These are phyloP conservation scores for Drosophila mettleri DNA, from an alignment of 2,888 invertebrate species.

Conservation along the genomic window DNA sequence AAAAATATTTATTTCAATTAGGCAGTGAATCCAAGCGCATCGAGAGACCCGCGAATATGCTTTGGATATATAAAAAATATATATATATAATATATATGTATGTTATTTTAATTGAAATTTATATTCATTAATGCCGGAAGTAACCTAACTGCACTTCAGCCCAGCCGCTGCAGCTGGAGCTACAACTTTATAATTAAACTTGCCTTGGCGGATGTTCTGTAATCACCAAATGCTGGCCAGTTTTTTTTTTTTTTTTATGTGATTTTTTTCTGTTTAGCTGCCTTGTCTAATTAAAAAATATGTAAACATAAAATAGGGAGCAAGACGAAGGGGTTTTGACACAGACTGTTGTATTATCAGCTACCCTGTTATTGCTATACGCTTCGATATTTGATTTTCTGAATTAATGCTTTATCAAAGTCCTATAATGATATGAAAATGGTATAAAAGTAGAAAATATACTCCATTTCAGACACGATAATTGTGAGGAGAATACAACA, in stretches of 20 bases:
- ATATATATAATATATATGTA: constrained; percentile 8
- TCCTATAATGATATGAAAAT: too few relatives aligned
- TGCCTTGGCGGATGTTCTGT: constrained; percentile 16
- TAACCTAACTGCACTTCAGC: constrained; percentile 67
- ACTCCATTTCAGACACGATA: too few relatives aligned
- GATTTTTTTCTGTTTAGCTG: not conserved
- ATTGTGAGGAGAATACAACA: too few relatives aligned
- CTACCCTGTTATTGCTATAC: not conserved
- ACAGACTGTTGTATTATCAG: not conserved
- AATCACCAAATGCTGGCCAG: constrained; percentile 23
- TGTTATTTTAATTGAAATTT: constrained; percentile 47
- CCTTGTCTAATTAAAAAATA: constrained; percentile 67
- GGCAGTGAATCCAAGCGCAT: constrained; percentile 37
- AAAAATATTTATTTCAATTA: constrained; percentile 61
- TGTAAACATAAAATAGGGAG: constrained; percentile 22
- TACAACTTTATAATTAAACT: constrained; percentile 65
- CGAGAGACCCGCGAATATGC: constrained; percentile 16
- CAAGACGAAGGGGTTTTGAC: not conserved
- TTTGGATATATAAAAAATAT: constrained; percentile 1
- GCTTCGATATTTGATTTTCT: too few relatives aligned
- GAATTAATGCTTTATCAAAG: too few relatives aligned
- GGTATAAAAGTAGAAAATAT: too few relatives aligned
- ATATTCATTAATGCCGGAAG: constrained; percentile 74
- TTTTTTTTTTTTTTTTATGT: not conserved
- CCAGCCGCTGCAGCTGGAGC: constrained; percentile 19